Evolutionary conservation across 2,888 invertebrate genomes (phyloP).

Genomic region (Spialia ferax): DNA sequence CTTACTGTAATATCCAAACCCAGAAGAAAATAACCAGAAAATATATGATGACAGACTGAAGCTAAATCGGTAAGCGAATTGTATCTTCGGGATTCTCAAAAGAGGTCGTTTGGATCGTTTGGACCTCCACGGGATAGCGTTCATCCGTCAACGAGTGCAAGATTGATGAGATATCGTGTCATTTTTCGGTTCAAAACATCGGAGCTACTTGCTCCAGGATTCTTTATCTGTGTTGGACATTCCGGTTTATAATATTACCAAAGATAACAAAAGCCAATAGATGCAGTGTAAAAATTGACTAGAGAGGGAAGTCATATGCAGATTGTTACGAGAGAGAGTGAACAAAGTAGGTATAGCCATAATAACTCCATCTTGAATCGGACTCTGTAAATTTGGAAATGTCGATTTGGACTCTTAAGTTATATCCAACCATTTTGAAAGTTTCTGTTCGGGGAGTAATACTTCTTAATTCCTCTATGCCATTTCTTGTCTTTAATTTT

Average conservation of each 20-base stretch:
- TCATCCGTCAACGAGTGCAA: conserved; percentile 33
- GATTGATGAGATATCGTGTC: conserved; percentile 35
- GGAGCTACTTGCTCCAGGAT: neutral
- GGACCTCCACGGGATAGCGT: conserved; percentile 18
- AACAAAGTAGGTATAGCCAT: no score
- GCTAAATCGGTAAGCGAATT: conserved; percentile 14
- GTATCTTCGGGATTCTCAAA: conserved; percentile 13
- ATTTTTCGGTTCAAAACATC: conserved; percentile 32
- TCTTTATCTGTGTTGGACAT: neutral
- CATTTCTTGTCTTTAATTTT: no score
- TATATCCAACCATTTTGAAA: no score
- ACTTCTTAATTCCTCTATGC: no score
- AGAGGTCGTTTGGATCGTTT: conserved; percentile 11
- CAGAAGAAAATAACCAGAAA: conserved; percentile 11
- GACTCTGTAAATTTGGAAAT: no score
- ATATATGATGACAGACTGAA: conserved; percentile 7
- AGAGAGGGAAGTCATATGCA: no score
- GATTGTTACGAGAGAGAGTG: no score
- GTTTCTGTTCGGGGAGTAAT: no score
- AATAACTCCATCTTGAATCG: no score
- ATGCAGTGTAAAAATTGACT: no score
- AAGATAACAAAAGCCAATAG: no score
- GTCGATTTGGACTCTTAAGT: no score
- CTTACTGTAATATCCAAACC: neutral
- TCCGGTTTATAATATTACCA: neutral